A percentile compares a stretch with the other conserved stretches of the same genome.
Evolutionary conservation across 2,113 vertebrate genomes (phyloP).

Genomic region (Laticauda laticaudata): DNA sequence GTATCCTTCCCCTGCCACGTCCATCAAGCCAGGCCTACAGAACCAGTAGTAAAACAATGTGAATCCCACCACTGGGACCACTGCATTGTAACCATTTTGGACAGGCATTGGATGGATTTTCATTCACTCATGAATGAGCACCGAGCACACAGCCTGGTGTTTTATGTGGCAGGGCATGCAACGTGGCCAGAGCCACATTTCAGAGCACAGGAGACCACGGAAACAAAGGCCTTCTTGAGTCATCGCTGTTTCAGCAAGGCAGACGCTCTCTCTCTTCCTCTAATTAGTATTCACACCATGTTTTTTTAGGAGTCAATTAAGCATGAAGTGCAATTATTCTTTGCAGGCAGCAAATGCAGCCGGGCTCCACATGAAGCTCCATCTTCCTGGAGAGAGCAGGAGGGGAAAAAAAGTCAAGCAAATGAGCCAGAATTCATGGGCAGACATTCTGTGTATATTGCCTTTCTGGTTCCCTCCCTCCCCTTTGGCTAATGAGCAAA

Average conservation of each 20-base stretch:
- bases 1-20: too few relatives aligned
- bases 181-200: neutral
- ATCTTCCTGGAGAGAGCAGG: neutral
- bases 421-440: neutral
- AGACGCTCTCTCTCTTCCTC: neutral
- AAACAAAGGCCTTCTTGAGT: neutral
- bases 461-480: too few relatives aligned
- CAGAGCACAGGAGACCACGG: neutral
- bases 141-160: neutral
- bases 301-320: neutral
- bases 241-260: neutral
- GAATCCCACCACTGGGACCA: too few relatives aligned
- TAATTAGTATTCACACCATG: neutral
- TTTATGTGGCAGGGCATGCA: neutral
- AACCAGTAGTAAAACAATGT: too few relatives aligned
- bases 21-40: too few relatives aligned
- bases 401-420: neutral
- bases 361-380: neutral
- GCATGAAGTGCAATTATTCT: slow-evolving; percentile 2
- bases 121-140: neutral
- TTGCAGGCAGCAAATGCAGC: neutral
- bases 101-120: neutral
- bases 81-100: neutral
- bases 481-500: neutral
- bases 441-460: neutral